Evolutionary conservation across 2,113 vertebrate species (phyloP).

Genomic region (Microcebus lehilahytsara): DNA sequence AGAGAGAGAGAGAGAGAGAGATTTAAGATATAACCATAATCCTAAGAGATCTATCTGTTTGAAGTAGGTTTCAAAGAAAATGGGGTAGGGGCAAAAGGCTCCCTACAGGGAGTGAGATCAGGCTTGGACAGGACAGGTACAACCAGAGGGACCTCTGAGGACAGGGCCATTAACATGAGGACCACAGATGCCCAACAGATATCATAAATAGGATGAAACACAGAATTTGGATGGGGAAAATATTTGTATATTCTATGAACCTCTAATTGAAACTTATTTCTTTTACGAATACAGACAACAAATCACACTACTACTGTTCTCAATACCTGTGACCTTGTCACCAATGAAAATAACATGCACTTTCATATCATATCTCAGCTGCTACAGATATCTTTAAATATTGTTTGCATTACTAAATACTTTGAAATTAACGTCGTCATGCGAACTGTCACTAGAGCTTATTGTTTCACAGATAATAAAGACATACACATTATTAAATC

Average conservation of each 20-base stretch:
- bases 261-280: neutral
- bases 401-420: neutral
- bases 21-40: neutral
- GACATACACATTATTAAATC: neutral
- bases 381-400: neutral
- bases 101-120: too few relatives aligned
- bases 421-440: neutral
- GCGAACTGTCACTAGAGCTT: neutral
- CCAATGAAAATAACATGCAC: neutral
- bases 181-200: neutral
- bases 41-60: neutral
- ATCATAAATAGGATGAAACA: neutral
- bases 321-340: neutral
- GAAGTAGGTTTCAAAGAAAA: neutral
- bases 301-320: neutral
- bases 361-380: neutral
- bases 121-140: neutral
- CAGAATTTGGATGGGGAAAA: neutral
- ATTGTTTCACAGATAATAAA: neutral
- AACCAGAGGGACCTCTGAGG: too few relatives aligned
- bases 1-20: neutral
- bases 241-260: neutral
- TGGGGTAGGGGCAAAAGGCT: rapidly evolving
- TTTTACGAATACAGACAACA: neutral
- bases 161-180: neutral